A percentile compares a stretch with the other conserved stretches of the same genome.
These are phyloP conservation scores for Otocyon megalotis DNA, from an alignment of 2,113 vertebrate species.

Conservation along the genomic window DNA sequence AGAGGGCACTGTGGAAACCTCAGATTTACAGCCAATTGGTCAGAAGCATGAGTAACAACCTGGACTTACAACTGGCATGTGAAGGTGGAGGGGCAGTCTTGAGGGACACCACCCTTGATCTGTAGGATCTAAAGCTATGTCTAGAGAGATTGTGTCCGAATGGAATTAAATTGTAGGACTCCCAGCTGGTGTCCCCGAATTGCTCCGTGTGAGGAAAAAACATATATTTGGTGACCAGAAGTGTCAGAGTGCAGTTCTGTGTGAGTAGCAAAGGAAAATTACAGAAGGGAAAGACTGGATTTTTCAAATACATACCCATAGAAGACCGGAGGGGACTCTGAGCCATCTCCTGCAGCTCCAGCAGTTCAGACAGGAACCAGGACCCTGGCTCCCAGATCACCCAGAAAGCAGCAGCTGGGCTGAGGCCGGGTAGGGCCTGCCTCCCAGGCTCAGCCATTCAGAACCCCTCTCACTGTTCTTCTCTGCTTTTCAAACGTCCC, in stretches of 20 bases:
- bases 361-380: neutral
- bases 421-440: fast-evolving
- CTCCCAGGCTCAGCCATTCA: neutral
- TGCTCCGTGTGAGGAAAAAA: neutral
- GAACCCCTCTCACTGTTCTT: neutral
- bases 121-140: neutral
- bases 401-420: too few relatives aligned
- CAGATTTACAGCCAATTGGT: neutral
- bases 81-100: neutral
- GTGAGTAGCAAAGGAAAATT: neutral
- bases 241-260: neutral
- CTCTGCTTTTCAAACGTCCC: neutral
- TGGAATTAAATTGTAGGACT: neutral
- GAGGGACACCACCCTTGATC: neutral
- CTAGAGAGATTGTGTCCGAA: neutral
- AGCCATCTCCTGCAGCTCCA: neutral
- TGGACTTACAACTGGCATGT: neutral
- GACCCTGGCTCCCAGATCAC: neutral
- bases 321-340: neutral
- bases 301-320: neutral
- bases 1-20: too few relatives aligned
- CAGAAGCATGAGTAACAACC: neutral
- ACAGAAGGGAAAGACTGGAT: neutral
- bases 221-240: neutral
- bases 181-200: neutral